Evolutionary conservation across 1,140 invertebrate genomes (phyloP).

Genomic region (Cardiocondyla obscurior): DNA sequence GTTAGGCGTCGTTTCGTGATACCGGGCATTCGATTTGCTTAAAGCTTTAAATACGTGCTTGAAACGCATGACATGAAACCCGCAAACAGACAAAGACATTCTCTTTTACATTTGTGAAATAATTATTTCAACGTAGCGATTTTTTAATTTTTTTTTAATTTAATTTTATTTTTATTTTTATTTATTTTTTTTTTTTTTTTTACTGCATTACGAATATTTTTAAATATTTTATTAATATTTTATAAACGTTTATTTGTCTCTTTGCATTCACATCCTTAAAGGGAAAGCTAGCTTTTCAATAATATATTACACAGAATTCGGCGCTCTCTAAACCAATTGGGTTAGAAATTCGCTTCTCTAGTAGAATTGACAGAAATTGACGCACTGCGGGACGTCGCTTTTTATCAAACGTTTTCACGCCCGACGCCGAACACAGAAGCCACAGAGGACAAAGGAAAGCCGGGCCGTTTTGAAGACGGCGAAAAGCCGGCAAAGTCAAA

Average conservation of each 20-base stretch:
- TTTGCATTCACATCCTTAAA: background rate
- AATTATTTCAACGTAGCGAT: too few relatives aligned
- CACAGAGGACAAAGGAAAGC: constrained; percentile 36
- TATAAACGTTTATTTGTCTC: too few relatives aligned
- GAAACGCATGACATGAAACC: background rate
- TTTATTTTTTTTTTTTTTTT: too few relatives aligned
- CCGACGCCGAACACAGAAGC: background rate
- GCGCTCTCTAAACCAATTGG: constrained; percentile 66
- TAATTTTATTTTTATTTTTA: too few relatives aligned
- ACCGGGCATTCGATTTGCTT: background rate
- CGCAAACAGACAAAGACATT: background rate
- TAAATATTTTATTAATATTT: too few relatives aligned
- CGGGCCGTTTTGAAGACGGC: constrained; percentile 27
- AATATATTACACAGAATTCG: constrained; percentile 56
- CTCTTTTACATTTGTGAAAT: background rate
- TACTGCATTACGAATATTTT: too few relatives aligned
- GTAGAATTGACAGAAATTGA: constrained; percentile 55
- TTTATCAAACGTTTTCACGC: constrained; percentile 56
- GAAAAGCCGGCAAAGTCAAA: constrained; percentile 71
- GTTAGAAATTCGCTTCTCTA: constrained; percentile 57
- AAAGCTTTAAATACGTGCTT: background rate
- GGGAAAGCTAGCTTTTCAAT: background rate
- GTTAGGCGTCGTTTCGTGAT: background rate
- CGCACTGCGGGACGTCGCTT: constrained; percentile 38
- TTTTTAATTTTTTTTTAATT: too few relatives aligned